Base-by-base conservation (phyloP, 1,140 invertebrate species). In the Cyclina sinensis region DNA sequence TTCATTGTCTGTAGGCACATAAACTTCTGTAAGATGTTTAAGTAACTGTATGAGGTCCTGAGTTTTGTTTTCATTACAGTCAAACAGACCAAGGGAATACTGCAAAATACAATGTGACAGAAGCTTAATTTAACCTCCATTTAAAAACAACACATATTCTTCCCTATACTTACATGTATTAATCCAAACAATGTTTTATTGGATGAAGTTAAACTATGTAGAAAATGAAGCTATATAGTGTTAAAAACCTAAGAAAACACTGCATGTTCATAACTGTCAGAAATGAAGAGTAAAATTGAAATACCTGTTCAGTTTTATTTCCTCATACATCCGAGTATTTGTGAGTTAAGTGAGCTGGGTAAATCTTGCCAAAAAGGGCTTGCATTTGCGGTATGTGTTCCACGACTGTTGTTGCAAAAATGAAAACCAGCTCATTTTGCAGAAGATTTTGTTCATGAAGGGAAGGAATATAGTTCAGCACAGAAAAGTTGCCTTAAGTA, bases 261-360 rank as follows among this genome's bases (percentile, higher is more conserved):
- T 68, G 24, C 24, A 24, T 30, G 32, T 27, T 48, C 46, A 48
- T 11, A 48, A 48, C 46, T 48, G 46, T 48, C 46, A 48, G 18
- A 48, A 48, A 48, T 48, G 46, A 48, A 48, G 46, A 18, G 46
- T 48, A 48, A 48, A 48, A 48, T 48, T 48, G 21, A 62, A 24
- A 18, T 62, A 62, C 57, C 57, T 62, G 57, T 5, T 62, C 57
- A 62, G 57, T 62, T 62, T 62, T 62, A n/a, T 62, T 62, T 18
- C 57, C 57, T 7, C 57, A 62, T 18, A 30, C 30, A 5, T 62
- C 57, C 21, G 57, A 62, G 30, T 62, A 62, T 30, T 62, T 43
- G 14, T 43, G 43, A 7, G 4, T 4, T 43, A 43, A 14, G 14
- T 43, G 43, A 7, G 4, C 43, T 43, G 43, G 43, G 14, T 43